Evolutionary conservation across 2,888 invertebrate genomes (phyloP), one percentile per base, ranked within the genome.

Genomic region (Ecliptopera silaceata): DNA sequence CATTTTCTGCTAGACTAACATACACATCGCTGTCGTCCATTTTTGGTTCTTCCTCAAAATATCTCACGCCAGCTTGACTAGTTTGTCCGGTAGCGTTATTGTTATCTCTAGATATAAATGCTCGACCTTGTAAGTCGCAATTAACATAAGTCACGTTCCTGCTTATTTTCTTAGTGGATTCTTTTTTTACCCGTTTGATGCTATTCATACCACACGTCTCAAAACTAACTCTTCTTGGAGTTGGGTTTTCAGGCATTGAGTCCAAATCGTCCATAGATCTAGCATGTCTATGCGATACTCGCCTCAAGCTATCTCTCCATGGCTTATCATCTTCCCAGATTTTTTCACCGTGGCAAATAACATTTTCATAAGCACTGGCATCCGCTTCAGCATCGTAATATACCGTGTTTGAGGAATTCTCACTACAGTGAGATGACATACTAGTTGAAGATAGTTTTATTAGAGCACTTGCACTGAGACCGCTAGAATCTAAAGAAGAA

Each of bases 211-310:
- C 82, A 62, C 75, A 82, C 2, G 75, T 66, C 66, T 82, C 81
- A n/a, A 82, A 68, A 63, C 77, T 80, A 22, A 77, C 67, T 62
- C 82, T 79, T 41, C 72, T 69, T 20, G 77, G 58, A 29, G 74
- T 13, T 2, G 77, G 63, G 51, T 72, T 59, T 48, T 82, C 84
- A 17, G 83, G 81, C 64, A 82, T 71, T 11, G 84, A 74, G 66
- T 97, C 96, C 51, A 97, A 91, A 82, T 96, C 96, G 70, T 97
- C 97, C 86, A 97, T 91, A 0, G 97, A 97, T 50, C 96, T 93
- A 0, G 96, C 96, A 74, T 97, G 96, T 32, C 96, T 91, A 69
- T 96, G 94, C 60, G 96, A 96, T 0, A 96, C 96, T 61, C 95
- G 92, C 59, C 96, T 92, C 46, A 97, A 86, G 72, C 95, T 95